Conservation (phyloP, 2,888 invertebrate genomes). For the Theodoxus fluviatilis region DNA sequence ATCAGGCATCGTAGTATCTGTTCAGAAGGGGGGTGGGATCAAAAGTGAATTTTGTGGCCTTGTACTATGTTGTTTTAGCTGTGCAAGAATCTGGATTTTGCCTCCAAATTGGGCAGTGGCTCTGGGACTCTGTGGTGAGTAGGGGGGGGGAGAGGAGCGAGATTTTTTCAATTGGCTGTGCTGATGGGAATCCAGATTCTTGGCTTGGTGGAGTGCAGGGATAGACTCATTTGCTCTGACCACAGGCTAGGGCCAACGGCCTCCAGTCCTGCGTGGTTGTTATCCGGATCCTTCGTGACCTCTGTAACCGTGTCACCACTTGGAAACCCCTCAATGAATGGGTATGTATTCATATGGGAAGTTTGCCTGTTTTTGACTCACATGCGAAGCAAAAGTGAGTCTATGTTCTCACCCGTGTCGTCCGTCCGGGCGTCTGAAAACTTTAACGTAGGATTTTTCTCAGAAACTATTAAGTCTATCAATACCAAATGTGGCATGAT, state of each 20-base stretch:
- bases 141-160: slow-evolving; percentile 1
- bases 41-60: too few species aligned
- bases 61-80: too few species aligned
- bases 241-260: slow-evolving; percentile 91
- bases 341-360: slow-evolving; percentile 79
- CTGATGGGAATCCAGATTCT: slow-evolving; percentile 25
- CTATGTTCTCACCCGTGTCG: too few species aligned
- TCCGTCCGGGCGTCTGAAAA: too few species aligned
- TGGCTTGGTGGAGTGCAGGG: slow-evolving; percentile 6
- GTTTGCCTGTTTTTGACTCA: too few species aligned
- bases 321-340: slow-evolving; percentile 94
- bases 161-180: neutral
- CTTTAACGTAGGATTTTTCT: too few species aligned
- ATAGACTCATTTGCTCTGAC: slow-evolving; percentile 9
- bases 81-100: slow-evolving; percentile 20
- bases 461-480: too few species aligned
- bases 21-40: too few species aligned
- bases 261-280: slow-evolving; percentile 96
- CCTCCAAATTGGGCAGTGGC: neutral
- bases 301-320: slow-evolving; percentile 91
- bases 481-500: too few species aligned
- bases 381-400: too few species aligned
- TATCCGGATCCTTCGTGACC: slow-evolving; percentile 92
- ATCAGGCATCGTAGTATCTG: too few species aligned
- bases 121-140: slow-evolving; percentile 1